Conservation (phyloP, 2,797 vertebrate species). For the Aselliscus stoliczkanus region DNA sequence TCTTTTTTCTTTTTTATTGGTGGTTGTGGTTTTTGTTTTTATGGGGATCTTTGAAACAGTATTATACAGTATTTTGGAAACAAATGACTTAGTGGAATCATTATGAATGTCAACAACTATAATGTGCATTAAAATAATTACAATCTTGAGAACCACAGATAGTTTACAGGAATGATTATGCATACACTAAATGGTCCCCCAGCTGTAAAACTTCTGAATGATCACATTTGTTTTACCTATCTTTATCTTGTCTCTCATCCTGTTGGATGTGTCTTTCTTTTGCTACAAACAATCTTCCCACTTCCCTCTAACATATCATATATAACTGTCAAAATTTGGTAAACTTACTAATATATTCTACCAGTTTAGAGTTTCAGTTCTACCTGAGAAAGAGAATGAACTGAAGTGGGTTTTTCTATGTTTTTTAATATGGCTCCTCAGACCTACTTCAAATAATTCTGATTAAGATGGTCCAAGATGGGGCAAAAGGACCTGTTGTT, state of each 20-base stretch:
- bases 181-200: accelerated
- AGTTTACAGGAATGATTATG: neutral
- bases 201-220: neutral
- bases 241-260: neutral
- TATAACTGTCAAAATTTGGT: neutral
- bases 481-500: neutral
- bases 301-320: neutral
- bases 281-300: neutral
- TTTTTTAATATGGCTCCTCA: neutral
- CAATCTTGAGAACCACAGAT: neutral
- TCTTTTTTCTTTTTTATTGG: neutral
- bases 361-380: neutral
- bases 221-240: neutral
- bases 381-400: neutral
- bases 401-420: neutral
- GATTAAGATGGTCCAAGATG: neutral
- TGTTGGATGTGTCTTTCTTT: neutral
- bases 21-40: neutral
- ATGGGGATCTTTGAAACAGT: neutral
- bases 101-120: neutral
- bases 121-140: neutral
- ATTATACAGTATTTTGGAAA: neutral
- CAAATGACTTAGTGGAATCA: neutral
- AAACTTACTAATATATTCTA: neutral
- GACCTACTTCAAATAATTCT: neutral